phyloP scores from a whole-genome alignment of 2,113 vertebrate genomes.

The Pantherophis guttatus region DNA sequence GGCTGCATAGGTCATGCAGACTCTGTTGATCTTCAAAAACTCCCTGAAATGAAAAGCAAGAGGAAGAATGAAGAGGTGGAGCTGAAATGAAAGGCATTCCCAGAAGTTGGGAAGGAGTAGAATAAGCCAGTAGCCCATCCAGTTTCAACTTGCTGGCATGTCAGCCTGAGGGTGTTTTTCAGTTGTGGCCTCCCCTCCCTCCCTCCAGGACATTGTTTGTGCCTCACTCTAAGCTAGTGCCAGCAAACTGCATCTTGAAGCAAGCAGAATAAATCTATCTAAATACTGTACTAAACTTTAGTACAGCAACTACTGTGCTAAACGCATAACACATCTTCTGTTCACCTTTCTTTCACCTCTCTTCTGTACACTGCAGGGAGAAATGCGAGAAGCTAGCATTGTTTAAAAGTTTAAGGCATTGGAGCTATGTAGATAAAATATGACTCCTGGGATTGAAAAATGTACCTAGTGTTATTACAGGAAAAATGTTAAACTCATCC shows the following conservation, averaged over 20 bases:
- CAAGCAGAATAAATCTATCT: background rate
- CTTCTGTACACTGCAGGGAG: background rate
- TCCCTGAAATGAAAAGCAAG: background rate
- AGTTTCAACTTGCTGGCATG: background rate
- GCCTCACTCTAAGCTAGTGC: background rate
- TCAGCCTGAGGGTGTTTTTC: background rate
- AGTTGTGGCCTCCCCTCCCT: background rate
- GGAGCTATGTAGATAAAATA: background rate
- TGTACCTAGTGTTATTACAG: background rate
- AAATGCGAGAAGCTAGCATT: background rate
- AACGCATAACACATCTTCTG: background rate
- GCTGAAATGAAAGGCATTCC: background rate
- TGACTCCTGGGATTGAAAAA: background rate
- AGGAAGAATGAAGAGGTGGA: background rate
- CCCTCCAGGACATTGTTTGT: background rate
- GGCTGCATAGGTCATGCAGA: background rate
- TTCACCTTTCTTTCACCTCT: background rate
- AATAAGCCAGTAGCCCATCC: background rate
- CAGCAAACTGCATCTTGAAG: background rate
- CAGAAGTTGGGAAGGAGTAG: background rate
- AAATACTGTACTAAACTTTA: background rate
- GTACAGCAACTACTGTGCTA: background rate
- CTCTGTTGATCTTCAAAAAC: background rate
- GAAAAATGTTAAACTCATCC: background rate
- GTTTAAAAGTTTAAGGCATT: background rate